Evolutionary conservation across 2,888 invertebrate genomes (phyloP), one percentile per base, ranked within the genome.

Genomic region (Orthosia gothica): DNA sequence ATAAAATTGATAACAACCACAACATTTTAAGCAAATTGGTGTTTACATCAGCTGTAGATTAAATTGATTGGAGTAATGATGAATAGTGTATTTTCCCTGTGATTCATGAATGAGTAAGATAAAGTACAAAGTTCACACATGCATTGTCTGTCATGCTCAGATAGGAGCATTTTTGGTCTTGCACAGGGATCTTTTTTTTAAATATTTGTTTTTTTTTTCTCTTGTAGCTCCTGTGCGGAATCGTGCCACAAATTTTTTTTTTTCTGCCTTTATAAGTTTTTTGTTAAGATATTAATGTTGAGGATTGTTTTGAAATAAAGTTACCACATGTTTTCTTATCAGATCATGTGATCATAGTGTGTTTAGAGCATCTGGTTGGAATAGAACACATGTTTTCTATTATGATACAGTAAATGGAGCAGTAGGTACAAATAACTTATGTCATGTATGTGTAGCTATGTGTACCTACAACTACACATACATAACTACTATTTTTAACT

Each of bases 71-170:
- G 13, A 50, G 50, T 61, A 67, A 54, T 81, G 45, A 66, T 72
- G 23, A 59, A 68, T 49, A 54, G 15, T 75, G 66, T n/a, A n/a
- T 67, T 64, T 66, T 68, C 23, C 54, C n/a, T n/a, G 54, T 80
- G 77, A 87, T 65, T 85, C 71, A 74, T 20, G 11, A 5, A 18
- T 74, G 57, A 85, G 18, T 62, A 69, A 66, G 49, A 68, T 64
- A 50, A 20, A 69, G 80, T 66, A 32, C 77, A 85, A 83, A 83
- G 85, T 81, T 78, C 77, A 86, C 47, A 26, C 57, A 18, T 13
- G 66, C 52, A 47, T 74, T 75, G 74, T 63, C 54, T 59, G 18
- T 40, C 40, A 40, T 40, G 40, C 40, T 32, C 7, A 32, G 5
- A 32, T 32, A 32, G 32, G 26, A 26, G 26, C 26, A 5, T 32